Evolutionary conservation across 2,888 invertebrate species (phyloP).

Genomic region (Tricholauxania praeusta): DNA sequence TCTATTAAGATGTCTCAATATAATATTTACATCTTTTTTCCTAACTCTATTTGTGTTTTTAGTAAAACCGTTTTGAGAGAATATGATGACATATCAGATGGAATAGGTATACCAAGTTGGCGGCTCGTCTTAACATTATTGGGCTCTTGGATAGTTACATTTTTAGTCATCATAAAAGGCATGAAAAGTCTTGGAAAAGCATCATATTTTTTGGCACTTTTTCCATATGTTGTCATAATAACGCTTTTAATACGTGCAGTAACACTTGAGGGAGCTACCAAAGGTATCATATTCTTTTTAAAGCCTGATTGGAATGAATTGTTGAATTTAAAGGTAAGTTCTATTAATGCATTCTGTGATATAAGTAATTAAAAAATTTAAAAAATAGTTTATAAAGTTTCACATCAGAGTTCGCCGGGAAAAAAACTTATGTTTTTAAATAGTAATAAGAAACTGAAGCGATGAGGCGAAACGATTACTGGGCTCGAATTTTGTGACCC

Average conservation of each 20-base stretch:
- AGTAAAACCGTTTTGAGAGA: slow-evolving; percentile 37
- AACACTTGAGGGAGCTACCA: slow-evolving; percentile 75
- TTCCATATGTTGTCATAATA: slow-evolving; percentile 82
- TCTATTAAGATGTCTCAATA: too few relatives aligned
- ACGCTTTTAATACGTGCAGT: slow-evolving; percentile 76
- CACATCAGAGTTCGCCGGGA: too few relatives aligned
- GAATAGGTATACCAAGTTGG: slow-evolving; percentile 73
- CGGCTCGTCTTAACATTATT: slow-evolving; percentile 75
- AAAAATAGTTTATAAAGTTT: too few relatives aligned
- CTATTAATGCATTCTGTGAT: background rate
- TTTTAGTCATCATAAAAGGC: slow-evolving; percentile 75
- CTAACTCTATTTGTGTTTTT: background rate
- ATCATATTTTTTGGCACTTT: slow-evolving; percentile 86
- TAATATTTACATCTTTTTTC: too few relatives aligned
- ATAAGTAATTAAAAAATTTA: background rate
- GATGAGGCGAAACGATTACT: too few relatives aligned
- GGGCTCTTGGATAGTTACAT: slow-evolving; percentile 75
- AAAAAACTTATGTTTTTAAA: too few relatives aligned
- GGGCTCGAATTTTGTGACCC: too few relatives aligned
- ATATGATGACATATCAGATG: slow-evolving; percentile 40
- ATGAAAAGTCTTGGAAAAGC: slow-evolving; percentile 82
- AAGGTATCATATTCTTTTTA: slow-evolving; percentile 81
- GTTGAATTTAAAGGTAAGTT: slow-evolving; percentile 74
- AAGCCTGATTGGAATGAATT: slow-evolving; percentile 82
- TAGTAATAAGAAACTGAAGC: too few relatives aligned